phyloP scores from a whole-genome alignment of 2,888 invertebrate species.

The Lasioglossum marginatum region DNA sequence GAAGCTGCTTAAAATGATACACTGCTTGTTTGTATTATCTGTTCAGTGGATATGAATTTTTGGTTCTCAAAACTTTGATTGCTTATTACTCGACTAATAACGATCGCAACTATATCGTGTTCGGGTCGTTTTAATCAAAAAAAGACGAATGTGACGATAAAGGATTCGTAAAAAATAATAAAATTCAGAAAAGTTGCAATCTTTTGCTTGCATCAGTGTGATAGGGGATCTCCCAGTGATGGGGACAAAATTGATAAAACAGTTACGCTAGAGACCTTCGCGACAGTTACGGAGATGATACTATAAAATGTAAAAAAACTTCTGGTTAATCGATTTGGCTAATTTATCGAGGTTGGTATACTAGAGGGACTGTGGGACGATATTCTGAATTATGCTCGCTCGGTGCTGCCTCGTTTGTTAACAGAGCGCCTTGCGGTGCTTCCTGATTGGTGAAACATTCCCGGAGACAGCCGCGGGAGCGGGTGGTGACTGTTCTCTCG shows the following conservation, averaged over 20 bases:
- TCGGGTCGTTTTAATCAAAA: no score
- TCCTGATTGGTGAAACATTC: conserved; percentile 51
- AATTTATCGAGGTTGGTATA: not conserved
- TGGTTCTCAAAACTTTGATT: no score
- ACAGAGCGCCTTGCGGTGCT: conserved; percentile 27
- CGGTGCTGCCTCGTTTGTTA: conserved; percentile 43
- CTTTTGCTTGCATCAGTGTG: no score
- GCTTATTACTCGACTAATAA: no score
- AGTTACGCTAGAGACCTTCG: no score
- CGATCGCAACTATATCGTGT: no score
- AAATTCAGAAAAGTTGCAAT: no score
- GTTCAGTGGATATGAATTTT: not conserved
- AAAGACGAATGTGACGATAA: no score
- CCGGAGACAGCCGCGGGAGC: not conserved
- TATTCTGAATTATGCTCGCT: conserved; percentile 57
- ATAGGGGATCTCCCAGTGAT: no score
- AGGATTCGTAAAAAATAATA: no score
- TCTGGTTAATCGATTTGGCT: not conserved
- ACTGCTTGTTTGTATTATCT: not conserved
- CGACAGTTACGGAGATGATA: no score
- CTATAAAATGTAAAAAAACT: not conserved
- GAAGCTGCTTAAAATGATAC: not conserved
- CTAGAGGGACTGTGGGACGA: conserved; percentile 26
- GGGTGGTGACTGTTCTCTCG: conserved; percentile 3
- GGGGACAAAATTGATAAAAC: no score